Evolutionary conservation across 2,888 invertebrate genomes (phyloP).

Genomic region (Nycteola revayana): DNA sequence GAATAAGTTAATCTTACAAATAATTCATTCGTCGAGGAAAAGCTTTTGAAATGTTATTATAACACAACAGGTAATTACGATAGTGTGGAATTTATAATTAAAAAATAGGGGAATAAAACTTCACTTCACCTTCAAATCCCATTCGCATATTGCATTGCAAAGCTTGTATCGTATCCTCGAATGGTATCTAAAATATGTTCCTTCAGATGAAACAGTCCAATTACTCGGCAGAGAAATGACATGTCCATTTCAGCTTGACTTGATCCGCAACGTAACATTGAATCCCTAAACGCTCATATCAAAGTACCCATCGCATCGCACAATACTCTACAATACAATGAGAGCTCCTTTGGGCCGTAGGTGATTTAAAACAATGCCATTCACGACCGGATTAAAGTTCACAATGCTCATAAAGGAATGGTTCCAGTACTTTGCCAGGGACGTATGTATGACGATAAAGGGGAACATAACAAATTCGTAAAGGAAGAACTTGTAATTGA

Average conservation of each 20-base stretch:
- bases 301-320: slow-evolving; percentile 27
- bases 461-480: slow-evolving; percentile 22
- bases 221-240: slow-evolving; percentile 21
- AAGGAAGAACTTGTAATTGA: slow-evolving; percentile 13
- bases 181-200: too few relatives aligned
- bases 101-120: too few relatives aligned
- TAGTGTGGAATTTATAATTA: too few relatives aligned
- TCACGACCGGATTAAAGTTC: slow-evolving; percentile 67
- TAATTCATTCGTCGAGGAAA: too few relatives aligned
- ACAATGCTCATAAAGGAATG: slow-evolving; percentile 76
- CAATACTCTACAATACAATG: slow-evolving; percentile 39
- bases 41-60: too few relatives aligned
- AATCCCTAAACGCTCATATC: slow-evolving; percentile 29
- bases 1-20: too few relatives aligned
- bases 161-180: too few relatives aligned
- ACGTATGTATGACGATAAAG: slow-evolving; percentile 59
- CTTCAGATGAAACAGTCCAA: slow-evolving; percentile 1
- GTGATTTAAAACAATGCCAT: slow-evolving; percentile 70
- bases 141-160: too few relatives aligned
- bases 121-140: too few relatives aligned
- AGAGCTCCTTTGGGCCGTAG: slow-evolving; percentile 45
- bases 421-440: slow-evolving; percentile 56
- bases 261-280: slow-evolving; percentile 11
- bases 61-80: too few relatives aligned
- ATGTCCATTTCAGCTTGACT: slow-evolving; percentile 9